A percentile compares a stretch with the other conserved stretches of the same genome.
phyloP scores from a whole-genome alignment of 2,888 invertebrate genomes.

The Pterostichus madidus region DNA sequence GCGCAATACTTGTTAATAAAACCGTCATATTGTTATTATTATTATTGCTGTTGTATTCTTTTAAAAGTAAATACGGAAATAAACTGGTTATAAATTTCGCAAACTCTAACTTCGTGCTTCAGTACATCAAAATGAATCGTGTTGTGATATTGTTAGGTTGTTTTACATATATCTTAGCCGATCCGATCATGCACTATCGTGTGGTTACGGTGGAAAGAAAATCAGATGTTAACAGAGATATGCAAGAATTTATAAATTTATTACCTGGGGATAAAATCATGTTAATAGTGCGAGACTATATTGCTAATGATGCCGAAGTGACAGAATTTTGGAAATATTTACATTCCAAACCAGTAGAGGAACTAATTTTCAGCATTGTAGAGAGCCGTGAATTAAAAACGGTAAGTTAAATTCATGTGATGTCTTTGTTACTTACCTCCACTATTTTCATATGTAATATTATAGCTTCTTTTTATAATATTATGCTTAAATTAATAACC shows the following conservation, averaged over 20 bases:
- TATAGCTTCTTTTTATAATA: no score
- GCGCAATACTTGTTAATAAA: no score
- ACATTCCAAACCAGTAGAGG: background rate
- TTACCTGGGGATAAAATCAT: slow-evolving; percentile 3
- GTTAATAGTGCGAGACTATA: background rate
- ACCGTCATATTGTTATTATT: background rate
- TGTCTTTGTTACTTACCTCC: no score
- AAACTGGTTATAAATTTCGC: background rate
- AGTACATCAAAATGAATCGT: slow-evolving; percentile 16
- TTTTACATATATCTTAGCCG: no score
- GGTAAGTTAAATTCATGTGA: background rate
- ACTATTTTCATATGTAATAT: no score
- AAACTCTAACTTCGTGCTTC: background rate
- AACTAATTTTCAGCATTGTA: background rate
- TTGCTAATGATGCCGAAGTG: slow-evolving; percentile 16
- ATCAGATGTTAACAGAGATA: slow-evolving; percentile 29
- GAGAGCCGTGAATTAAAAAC: background rate
- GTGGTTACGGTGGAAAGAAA: slow-evolving; percentile 5
- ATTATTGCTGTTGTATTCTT: background rate
- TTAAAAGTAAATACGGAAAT: background rate
- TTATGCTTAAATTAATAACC: no score
- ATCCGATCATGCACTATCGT: background rate
- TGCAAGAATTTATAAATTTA: slow-evolving; percentile 34
- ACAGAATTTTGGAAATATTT: background rate
- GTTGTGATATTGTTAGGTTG: no score